Base-by-base conservation (phyloP, 2,888 invertebrate genomes). In the Cybosia mesomella region DNA sequence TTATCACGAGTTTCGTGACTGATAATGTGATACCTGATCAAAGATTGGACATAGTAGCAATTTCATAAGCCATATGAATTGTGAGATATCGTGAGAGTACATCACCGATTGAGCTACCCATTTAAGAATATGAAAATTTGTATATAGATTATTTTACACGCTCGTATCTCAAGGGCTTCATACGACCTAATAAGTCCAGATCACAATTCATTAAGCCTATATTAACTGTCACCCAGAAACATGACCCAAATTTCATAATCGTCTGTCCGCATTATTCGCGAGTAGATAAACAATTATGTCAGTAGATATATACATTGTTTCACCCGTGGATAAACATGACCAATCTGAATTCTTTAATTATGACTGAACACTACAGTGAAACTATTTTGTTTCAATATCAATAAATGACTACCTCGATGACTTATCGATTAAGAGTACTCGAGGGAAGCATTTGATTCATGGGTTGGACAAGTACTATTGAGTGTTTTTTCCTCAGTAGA, bases 201-300 rank as follows among this genome's bases (percentile, higher is more conserved):
- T 18, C 32, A 32, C 2, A 58, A 32, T 34, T 8, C n/a, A 13
- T 24, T 7, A 22, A 18, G 32, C 18, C 34, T 18, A 58, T 28
- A n/a, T 58, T 58, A 34, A 3, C 58, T 58, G 28, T 34, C 58
- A 32, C 18, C 58, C 3, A 32, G n/a, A 24, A 55, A 34, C n/a
- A n/a, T n/a, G 58, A n/a, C 32, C 58, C 32, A 7, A 32, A 58
- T 58, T 58, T 58, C 58, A n/a, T 58, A 58, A 58, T 58, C 28
- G 10, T 28, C 34, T 58, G 58, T 32, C 32, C 32, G 32, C 58
- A 32, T 58, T 58, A 58, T 28, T 58, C 18, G 58, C 58, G 34
- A 28, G 32, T 32, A 58, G 32, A 58, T 58, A 58, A 58, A 58
- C 58, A 58, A 58, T 58, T 58, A 32, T 58, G 58, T 34, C 58